phyloP scores from a whole-genome alignment of 2,797 vertebrate species.

The Phataginus tricuspis region DNA sequence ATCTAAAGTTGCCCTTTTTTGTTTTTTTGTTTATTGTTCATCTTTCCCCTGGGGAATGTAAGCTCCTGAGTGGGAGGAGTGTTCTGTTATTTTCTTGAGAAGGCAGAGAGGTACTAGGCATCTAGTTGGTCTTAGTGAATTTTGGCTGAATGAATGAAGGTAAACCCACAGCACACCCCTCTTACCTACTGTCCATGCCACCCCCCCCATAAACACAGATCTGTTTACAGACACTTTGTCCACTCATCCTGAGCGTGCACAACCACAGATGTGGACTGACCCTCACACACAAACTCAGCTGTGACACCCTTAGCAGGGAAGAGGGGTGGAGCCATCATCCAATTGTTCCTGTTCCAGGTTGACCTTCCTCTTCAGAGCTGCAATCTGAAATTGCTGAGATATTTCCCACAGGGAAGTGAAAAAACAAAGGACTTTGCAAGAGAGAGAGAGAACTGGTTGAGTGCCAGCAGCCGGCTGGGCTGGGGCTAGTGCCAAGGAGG shows the following conservation, averaged over 20 bases:
- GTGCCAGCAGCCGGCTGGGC: neutral
- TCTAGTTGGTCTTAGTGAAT: accelerated
- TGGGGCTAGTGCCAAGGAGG: neutral
- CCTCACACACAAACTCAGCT: neutral
- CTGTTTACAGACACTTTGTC: neutral
- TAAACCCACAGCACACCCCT: accelerated
- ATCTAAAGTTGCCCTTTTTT: neutral
- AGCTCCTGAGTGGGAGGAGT: neutral
- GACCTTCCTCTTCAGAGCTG: neutral
- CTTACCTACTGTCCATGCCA: accelerated
- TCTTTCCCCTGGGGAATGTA: neutral
- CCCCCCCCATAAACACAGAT: too few relatives aligned
- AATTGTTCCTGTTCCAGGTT: neutral
- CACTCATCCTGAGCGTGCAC: neutral
- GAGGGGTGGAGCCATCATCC: accelerated
- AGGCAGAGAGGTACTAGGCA: neutral
- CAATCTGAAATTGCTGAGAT: neutral
- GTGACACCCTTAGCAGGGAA: neutral
- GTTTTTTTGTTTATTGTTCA: neutral
- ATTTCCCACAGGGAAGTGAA: neutral
- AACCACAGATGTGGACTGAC: neutral
- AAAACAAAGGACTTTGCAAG: neutral
- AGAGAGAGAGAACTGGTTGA: neutral
- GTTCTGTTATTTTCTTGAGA: neutral
- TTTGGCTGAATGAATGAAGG: accelerated